Evolutionary conservation across 2,888 invertebrate genomes (phyloP).

Genomic region (Lepas anatifera): DNA sequence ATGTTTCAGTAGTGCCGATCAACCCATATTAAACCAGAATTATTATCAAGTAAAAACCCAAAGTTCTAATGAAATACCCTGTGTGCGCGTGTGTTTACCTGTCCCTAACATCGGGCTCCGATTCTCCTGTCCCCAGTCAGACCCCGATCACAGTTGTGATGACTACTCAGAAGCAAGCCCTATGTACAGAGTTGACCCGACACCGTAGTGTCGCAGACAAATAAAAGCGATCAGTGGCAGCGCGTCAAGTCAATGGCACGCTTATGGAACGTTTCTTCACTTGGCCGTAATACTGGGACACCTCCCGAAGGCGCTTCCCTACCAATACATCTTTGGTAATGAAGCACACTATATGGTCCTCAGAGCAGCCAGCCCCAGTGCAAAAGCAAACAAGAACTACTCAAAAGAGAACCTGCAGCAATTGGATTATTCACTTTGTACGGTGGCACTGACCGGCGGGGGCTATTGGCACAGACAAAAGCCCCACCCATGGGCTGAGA

Average conservation of each 20-base stretch:
- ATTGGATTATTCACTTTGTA: not conserved
- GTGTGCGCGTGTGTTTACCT: not conserved
- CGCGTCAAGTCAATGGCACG: too few species aligned
- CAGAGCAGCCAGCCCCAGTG: not conserved
- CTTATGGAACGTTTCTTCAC: conserved; percentile 6
- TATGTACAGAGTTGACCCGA: not conserved
- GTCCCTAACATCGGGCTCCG: too few species aligned
- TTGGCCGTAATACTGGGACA: not conserved
- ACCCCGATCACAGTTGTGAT: not conserved
- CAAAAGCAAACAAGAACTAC: not conserved
- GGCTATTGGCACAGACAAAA: too few species aligned
- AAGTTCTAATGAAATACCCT: not conserved
- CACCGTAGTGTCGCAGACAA: too few species aligned
- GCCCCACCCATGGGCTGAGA: too few species aligned
- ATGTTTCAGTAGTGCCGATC: too few species aligned
- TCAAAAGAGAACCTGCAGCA: not conserved
- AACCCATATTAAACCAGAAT: not conserved
- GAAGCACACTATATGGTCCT: not conserved
- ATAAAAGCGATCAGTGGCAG: too few species aligned
- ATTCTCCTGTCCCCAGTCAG: too few species aligned
- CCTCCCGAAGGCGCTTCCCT: not conserved
- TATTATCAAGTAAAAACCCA: not conserved
- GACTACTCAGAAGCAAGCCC: conserved; percentile 3
- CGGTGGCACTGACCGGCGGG: too few species aligned
- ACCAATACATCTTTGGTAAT: not conserved